A percentile compares a stretch with the other conserved stretches of the same genome.
Evolutionary conservation across 2,888 invertebrate genomes (phyloP).

Genomic region (Agriopis marginaria): DNA sequence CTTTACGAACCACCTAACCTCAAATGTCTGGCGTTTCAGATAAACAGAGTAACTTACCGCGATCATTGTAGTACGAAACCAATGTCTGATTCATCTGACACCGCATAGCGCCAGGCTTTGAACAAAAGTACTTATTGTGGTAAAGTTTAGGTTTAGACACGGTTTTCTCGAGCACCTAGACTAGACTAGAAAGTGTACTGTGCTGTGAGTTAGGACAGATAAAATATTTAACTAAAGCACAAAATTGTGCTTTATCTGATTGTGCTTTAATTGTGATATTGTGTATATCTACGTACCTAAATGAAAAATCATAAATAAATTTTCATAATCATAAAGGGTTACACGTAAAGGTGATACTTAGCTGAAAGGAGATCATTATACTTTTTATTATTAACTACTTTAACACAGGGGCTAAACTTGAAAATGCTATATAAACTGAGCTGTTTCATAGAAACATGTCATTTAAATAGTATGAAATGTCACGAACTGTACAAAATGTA

Average conservation of each 20-base stretch:
- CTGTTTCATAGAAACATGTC: too few relatives aligned
- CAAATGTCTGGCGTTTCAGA: conserved; percentile 61
- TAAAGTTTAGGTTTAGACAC: conserved; percentile 8
- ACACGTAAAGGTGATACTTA: too few relatives aligned
- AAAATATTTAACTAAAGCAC: not conserved
- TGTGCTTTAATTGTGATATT: too few relatives aligned
- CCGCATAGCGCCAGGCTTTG: conserved; percentile 17
- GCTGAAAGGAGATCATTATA: too few relatives aligned
- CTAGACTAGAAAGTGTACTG: conserved; percentile 12
- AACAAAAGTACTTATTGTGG: conserved; percentile 10
- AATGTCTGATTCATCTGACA: conserved; percentile 29
- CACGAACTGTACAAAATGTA: too few relatives aligned
- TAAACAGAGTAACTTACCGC: conserved; percentile 23
- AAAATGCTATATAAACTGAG: too few relatives aligned
- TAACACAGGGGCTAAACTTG: too few relatives aligned
- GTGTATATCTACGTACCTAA: not conserved
- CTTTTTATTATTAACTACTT: too few relatives aligned
- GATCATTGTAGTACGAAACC: conserved; percentile 29
- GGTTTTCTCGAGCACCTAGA: conserved; percentile 17
- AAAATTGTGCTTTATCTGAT: not conserved
- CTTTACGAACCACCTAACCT: conserved; percentile 63
- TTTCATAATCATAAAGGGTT: too few relatives aligned
- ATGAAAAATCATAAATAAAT: not conserved
- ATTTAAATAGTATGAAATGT: too few relatives aligned
- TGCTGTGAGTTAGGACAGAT: not conserved